Evolutionary conservation across 2,797 vertebrate species (phyloP).

Genomic region (Paramormyrops hopkinsi): DNA sequence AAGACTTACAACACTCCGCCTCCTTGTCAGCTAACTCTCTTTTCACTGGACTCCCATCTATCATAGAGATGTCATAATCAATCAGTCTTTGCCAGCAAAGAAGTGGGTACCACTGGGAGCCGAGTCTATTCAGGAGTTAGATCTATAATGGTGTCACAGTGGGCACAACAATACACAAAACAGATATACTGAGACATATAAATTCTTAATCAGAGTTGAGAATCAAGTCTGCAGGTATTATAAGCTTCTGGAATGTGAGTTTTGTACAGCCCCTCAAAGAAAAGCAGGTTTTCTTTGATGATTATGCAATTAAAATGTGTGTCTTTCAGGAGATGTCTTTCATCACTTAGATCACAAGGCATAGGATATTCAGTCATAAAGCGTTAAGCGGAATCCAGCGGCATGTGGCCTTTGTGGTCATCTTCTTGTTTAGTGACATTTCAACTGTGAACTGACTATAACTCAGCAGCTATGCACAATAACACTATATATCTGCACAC

Average conservation of each 20-base stretch:
- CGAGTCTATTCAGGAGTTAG: not conserved
- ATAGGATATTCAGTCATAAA: conserved; percentile 25
- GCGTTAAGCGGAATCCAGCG: not conserved
- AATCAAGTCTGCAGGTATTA: not conserved
- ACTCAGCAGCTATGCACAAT: not conserved
- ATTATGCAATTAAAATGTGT: conserved; percentile 20
- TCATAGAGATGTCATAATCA: conserved; percentile 14
- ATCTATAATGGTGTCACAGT: not conserved
- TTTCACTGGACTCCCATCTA: not conserved
- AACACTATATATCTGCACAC: not conserved
- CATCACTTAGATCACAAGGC: conserved; percentile 27
- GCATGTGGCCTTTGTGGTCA: not conserved
- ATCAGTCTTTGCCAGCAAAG: conserved; percentile 9
- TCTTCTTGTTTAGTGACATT: not conserved
- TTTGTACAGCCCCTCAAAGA: not conserved
- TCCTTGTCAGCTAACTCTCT: not conserved
- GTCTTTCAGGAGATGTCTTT: conserved; percentile 13
- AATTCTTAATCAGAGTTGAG: not conserved
- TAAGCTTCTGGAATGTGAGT: not conserved
- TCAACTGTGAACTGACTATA: not conserved
- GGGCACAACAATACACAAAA: not conserved
- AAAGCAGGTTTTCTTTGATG: conserved; percentile 14
- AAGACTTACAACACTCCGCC: not conserved
- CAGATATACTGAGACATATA: not conserved
- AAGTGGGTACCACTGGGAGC: not conserved